phyloP scores from a whole-genome alignment of 2,888 invertebrate species.

The Acleris holmiana region DNA sequence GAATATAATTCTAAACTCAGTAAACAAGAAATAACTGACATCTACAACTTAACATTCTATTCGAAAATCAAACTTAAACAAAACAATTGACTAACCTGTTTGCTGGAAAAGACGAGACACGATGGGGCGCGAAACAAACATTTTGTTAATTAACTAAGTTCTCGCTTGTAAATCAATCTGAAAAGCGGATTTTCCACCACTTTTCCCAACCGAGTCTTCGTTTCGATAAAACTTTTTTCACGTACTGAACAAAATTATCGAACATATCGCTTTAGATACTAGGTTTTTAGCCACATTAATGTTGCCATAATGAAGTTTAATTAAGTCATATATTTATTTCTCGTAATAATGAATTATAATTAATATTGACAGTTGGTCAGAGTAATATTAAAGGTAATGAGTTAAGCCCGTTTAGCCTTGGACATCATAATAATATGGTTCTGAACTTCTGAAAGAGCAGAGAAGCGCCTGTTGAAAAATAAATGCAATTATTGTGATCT shows the following conservation, averaged over 20 bases:
- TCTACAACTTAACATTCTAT: neutral
- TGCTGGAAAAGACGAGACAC: slow-evolving; percentile 69
- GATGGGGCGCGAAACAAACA: slow-evolving; percentile 65
- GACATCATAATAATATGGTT: too few species aligned
- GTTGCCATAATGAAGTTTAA: too few species aligned
- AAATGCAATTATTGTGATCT: neutral
- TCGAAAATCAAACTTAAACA: slow-evolving; percentile 11
- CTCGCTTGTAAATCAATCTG: neutral
- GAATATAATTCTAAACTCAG: neutral
- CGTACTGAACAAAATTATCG: too few species aligned
- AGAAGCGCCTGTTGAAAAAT: neutral
- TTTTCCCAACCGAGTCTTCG: neutral
- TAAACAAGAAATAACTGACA: neutral
- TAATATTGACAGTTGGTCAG: too few species aligned
- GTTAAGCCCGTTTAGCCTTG: too few species aligned
- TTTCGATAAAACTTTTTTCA: neutral
- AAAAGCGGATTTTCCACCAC: slow-evolving; percentile 21
- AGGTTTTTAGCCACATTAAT: too few species aligned
- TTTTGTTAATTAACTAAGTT: slow-evolving; percentile 44
- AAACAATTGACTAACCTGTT: slow-evolving; percentile 58
- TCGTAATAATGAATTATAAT: too few species aligned
- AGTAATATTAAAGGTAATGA: too few species aligned
- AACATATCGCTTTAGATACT: too few species aligned
- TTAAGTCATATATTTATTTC: too few species aligned
- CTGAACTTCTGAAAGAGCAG: neutral